Percentiles rank a stretch among this genome's conserved stretches.
Conservation (phyloP, 2,113 vertebrate species). For the Fregetta grallaria region DNA sequence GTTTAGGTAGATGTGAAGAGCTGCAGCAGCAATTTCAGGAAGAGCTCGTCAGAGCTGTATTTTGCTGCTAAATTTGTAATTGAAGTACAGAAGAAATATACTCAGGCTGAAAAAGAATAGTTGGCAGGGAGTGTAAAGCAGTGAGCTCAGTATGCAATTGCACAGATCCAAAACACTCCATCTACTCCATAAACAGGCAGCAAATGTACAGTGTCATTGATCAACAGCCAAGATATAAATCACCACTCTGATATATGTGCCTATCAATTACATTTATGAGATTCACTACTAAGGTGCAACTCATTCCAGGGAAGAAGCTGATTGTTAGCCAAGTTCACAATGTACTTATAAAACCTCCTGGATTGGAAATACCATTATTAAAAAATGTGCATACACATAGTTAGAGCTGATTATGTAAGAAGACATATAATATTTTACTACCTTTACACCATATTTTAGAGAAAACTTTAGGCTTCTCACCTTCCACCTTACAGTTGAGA, state of each 20-base stretch:
- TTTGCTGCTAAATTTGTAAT: neutral
- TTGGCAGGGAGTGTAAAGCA: neutral
- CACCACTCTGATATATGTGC: neutral
- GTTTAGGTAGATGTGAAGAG: neutral
- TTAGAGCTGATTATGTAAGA: neutral
- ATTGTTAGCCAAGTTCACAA: neutral
- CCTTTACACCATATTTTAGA: neutral
- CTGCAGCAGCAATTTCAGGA: neutral
- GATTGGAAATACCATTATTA: neutral
- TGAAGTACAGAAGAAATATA: neutral
- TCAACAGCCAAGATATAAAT: conserved; percentile 23
- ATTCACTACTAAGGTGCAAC: neutral
- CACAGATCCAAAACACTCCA: neutral
- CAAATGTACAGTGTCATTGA: neutral
- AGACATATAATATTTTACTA: neutral
- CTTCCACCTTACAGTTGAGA: neutral
- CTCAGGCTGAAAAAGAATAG: neutral
- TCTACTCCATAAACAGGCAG: neutral
- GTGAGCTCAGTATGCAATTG: neutral
- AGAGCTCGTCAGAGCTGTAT: neutral
- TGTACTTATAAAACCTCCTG: neutral
- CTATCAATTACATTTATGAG: neutral
- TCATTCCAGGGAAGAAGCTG: neutral
- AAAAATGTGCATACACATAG: neutral
- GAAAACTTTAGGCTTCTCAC: neutral